Evolutionary conservation across 2,797 vertebrate genomes (phyloP).

Genomic region (Bothrops alternatus): DNA sequence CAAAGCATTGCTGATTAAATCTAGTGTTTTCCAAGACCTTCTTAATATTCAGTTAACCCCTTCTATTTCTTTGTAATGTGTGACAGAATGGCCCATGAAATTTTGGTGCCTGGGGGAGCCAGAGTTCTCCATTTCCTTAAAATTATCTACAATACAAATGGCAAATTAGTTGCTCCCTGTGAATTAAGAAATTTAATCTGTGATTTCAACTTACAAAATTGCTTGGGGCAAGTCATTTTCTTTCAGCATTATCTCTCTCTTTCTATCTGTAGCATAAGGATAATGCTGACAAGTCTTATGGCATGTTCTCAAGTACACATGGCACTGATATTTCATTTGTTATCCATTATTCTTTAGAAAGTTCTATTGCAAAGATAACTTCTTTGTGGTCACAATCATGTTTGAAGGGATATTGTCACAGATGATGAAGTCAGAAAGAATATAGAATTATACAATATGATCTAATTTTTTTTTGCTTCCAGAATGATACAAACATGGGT

Average conservation of each 20-base stretch:
- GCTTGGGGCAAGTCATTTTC: not conserved
- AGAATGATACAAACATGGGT: not conserved
- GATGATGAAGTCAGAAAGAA: no score
- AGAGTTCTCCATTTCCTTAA: not conserved
- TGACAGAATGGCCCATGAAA: not conserved
- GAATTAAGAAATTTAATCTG: not conserved
- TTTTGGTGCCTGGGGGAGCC: not conserved
- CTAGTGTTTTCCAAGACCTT: not conserved
- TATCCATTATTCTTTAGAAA: not conserved
- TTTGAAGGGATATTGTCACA: not conserved
- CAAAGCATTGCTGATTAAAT: not conserved
- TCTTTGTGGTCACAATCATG: not conserved
- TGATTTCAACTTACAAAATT: not conserved
- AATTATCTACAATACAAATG: not conserved
- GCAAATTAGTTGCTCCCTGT: not conserved
- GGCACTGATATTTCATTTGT: not conserved
- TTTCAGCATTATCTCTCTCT: not conserved
- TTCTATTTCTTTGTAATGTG: not conserved
- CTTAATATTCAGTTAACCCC: not conserved
- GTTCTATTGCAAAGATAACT: no score
- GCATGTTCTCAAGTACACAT: not conserved
- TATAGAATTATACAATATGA: not conserved
- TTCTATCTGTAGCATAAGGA: not conserved
- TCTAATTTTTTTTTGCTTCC: not conserved
- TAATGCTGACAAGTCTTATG: not conserved